These are phyloP conservation scores for Heliconius nattereri DNA, from an alignment of 1,140 invertebrate genomes.

Conservation along the genomic window DNA sequence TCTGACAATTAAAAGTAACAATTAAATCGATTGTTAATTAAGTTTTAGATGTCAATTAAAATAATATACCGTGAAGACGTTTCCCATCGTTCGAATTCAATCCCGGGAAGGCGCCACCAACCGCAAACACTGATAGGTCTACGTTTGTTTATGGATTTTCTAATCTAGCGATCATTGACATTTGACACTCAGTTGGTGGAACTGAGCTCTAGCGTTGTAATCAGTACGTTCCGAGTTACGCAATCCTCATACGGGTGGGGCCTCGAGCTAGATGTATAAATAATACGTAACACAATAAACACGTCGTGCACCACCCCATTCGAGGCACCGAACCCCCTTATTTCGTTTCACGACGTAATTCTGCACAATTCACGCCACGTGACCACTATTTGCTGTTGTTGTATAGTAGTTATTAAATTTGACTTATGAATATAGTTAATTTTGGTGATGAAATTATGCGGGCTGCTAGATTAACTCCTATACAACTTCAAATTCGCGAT, in stretches of 20 bases:
- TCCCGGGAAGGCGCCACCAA: conserved; percentile 14
- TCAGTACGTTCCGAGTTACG: conserved; percentile 32
- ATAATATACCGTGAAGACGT: neutral
- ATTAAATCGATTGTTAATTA: neutral
- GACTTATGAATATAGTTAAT: conserved; percentile 66
- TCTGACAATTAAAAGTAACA: neutral
- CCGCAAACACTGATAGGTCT: conserved; percentile 29
- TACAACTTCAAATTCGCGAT: conserved; percentile 39
- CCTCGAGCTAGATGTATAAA: conserved; percentile 46
- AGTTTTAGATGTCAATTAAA: neutral
- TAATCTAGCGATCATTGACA: conserved; percentile 33
- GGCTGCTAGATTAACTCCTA: conserved; percentile 54
- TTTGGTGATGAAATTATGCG: conserved; percentile 69
- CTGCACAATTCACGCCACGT: conserved; percentile 71
- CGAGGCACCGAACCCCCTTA: conserved; percentile 52
- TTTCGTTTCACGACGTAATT: conserved; percentile 62
- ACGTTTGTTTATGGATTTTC: conserved; percentile 34
- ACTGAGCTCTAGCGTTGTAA: conserved; percentile 32
- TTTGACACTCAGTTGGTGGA: conserved; percentile 24
- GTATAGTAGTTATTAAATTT: conserved; percentile 57
- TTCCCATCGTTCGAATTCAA: neutral
- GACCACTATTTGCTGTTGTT: conserved; percentile 72
- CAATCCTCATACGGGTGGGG: conserved; percentile 44
- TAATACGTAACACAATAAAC: conserved; percentile 71
- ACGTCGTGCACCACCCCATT: conserved; percentile 65